Percentiles rank a stretch among this genome's conserved stretches.
Conservation (phyloP, 1,140 invertebrate species). For the Plectus sambesii region DNA sequence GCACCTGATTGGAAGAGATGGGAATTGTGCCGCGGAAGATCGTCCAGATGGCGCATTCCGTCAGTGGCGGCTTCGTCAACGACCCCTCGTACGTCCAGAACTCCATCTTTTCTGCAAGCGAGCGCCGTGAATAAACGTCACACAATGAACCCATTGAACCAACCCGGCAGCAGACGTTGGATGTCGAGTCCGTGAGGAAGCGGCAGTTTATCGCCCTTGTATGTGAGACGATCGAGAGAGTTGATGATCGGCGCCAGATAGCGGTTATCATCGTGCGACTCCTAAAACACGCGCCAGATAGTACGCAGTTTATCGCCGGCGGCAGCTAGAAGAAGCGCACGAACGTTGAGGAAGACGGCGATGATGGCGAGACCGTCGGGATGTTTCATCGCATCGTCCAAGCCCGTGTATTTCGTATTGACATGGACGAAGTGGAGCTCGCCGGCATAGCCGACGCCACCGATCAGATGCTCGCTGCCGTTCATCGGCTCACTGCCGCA, state of each 20-base stretch:
- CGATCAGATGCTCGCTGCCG: slow-evolving; percentile 41
- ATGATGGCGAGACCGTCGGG: slow-evolving; percentile 39
- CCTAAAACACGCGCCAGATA: slow-evolving; percentile 19
- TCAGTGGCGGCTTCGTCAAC: slow-evolving; percentile 39
- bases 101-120: slow-evolving; percentile 35
- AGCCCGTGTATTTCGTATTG: slow-evolving; percentile 37
- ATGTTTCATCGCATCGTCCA: slow-evolving; percentile 37
- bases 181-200: slow-evolving; percentile 24
- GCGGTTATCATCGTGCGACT: slow-evolving; percentile 41
- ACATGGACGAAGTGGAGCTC: slow-evolving; percentile 40
- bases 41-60: slow-evolving; percentile 44
- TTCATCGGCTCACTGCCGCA: slow-evolving; percentile 46
- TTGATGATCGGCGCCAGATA: slow-evolving; percentile 33
- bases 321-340: slow-evolving; percentile 4
- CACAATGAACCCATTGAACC: slow-evolving; percentile 14
- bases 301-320: neutral
- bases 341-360: slow-evolving; percentile 40
- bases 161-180: slow-evolving; percentile 22
- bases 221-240: slow-evolving; percentile 32
- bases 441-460: slow-evolving; percentile 43
- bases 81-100: slow-evolving; percentile 45
- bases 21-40: slow-evolving; percentile 42
- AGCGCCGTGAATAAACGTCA: neutral
- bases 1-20: slow-evolving; percentile 37
- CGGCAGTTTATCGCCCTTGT: slow-evolving; percentile 33